Evolutionary conservation across 2,113 vertebrate genomes (phyloP).

Genomic region (Scopus umbretta): DNA sequence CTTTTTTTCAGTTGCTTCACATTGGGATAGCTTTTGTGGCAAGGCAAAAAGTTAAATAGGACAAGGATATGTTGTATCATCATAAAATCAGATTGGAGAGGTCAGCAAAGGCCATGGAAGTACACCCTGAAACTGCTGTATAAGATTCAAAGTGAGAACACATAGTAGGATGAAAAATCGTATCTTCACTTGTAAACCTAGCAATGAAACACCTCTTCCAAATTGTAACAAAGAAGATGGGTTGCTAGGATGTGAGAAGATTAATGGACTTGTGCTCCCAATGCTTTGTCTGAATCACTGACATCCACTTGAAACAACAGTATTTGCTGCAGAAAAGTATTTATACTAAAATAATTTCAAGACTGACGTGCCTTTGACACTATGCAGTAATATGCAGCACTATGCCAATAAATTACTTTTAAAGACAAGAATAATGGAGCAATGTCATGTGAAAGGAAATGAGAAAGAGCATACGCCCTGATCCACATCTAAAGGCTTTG

Average conservation of each 20-base stretch:
- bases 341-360: background rate
- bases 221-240: background rate
- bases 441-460: conserved; percentile 42
- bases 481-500: background rate
- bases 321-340: background rate
- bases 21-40: background rate
- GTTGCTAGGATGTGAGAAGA: background rate
- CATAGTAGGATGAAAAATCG: background rate
- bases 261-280: background rate
- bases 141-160: background rate
- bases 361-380: background rate
- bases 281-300: background rate
- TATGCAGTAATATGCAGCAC: background rate
- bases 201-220: background rate
- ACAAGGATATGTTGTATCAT: background rate
- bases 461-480: conserved; percentile 4
- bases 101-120: background rate
- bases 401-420: background rate
- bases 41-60: background rate
- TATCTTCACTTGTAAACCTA: background rate
- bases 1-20: background rate
- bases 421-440: conserved; percentile 13
- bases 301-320: background rate
- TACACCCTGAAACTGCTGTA: background rate
- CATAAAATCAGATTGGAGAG: background rate